Base-by-base conservation (phyloP, 1,140 invertebrate species). In the Penaeus vannamei region DNA sequence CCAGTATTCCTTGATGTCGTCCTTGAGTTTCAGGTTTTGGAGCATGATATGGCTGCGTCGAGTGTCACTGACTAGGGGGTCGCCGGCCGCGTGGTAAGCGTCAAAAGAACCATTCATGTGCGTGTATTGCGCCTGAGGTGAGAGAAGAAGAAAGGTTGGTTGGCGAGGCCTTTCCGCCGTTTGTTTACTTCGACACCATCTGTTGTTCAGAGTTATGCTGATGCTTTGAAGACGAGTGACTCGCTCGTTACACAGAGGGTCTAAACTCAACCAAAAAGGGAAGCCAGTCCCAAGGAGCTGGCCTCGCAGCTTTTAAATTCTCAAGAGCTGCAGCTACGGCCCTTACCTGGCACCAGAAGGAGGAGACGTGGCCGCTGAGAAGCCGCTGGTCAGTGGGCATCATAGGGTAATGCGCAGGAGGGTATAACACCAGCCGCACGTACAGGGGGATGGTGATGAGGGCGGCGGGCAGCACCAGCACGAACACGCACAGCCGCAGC, bases 1-100 rank as follows among this genome's bases (percentile, higher is more conserved):
- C 96, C 96, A 97, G 92, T 96, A 97, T 92, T 97, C 96, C 92
- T 96, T 97, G 93, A 96, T 95, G 91, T 97, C 96, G 91, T 97
- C 96, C 85, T 95, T 95, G n/a, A 97, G 92, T 22, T 94, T 93
- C 82, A 96, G 92, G 88, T 95, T 94, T 79, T 96, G 94, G 2
- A 95, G 95, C 95, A 96, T 96, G 17, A 94, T 94, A 10, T 96
- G 94, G 0, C 94, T 94, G 23, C 95, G 94, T 23, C 94, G 91
- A 42, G 95, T 93, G 1, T 93, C 91, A 2, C 94, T 93, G 12
- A 96, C 92, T 88, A 93, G 92, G 0, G 96, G 96, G 10, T 93
- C 93, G 10, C 95, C 94, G 14, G 94, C 93, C 90, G 96, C 93
- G 82, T 96, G 93, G 92, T 95, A 97, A 0, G 96, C 96, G 91